Evolutionary conservation across 2,888 invertebrate species (phyloP), one percentile per base, ranked within the genome.

Genomic region (Parnassius apollo): DNA sequence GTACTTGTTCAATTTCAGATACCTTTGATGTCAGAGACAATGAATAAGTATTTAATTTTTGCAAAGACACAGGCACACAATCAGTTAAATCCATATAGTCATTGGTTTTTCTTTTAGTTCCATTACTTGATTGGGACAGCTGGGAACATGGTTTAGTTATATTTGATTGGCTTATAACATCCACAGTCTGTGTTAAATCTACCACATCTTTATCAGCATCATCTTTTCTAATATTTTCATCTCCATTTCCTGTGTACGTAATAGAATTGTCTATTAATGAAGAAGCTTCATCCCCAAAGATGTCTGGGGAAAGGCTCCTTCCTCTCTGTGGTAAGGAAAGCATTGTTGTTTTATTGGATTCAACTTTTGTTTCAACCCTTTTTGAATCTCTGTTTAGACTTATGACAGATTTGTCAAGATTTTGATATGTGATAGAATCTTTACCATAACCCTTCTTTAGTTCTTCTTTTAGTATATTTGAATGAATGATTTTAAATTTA

Each of bases 241-340:
- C 2, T 42, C 13, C 25, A 42, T 35, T n/a, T 4, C 25, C 11
- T 54, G 9, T 13, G 25, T 58, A n/a, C 45, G 4, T 35, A 48
- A 52, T 53, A 45, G 54, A 54, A 57, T 57, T 42, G 22, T 70
- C 69, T 57, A 73, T 61, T 18, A 82, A 70, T 44, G 71, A 67
- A 50, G 76, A 75, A 1, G 70, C 66, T 70, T 91, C 91, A 76
- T 91, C 91, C 76, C 87, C 92, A 83, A 92, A 92, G 53, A 92
- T 71, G 74, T 92, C 92, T 58, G 92, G 92, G 2, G 92, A 92
- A 66, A 69, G 68, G 71, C 89, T 83, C 76, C 91, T 83, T 35
- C 55, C 54, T 42, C 48, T 13, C 3, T 53, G 42, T 7, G 46
- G 22, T 51, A 25, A 48, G 48, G 52, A 25, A 12, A 49, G 12